Conservation (phyloP, 2,888 invertebrate species). For the Lochmaea capreae region DNA sequence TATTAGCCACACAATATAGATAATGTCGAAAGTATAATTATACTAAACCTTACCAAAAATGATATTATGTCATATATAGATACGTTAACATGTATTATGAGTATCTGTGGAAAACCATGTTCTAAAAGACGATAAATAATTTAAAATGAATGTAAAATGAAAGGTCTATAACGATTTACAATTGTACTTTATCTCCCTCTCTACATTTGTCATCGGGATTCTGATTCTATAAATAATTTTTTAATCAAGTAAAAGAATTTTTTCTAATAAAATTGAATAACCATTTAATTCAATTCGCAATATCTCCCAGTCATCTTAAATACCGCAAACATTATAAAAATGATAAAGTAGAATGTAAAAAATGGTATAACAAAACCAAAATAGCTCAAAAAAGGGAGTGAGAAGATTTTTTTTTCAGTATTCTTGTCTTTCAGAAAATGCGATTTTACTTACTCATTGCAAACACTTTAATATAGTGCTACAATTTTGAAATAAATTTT, state of each 20-base stretch:
- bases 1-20: conserved; percentile 7
- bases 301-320: no score
- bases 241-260: no score
- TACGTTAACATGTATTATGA: background rate
- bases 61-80: conserved; percentile 14
- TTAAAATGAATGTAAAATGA: background rate
- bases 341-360: no score
- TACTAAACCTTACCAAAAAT: background rate
- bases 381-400: no score
- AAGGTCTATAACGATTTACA: background rate
- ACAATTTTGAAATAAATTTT: conserved; percentile 38
- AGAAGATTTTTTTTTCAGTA: no score
- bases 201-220: no score
- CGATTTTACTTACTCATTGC: conserved; percentile 26
- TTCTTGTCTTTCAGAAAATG: conserved; percentile 12
- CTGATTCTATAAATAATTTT: no score
- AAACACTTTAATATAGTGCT: conserved; percentile 30
- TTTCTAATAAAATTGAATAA: no score
- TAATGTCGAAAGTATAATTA: background rate
- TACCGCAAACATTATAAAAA: no score
- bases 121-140: background rate
- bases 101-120: background rate
- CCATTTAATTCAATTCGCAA: no score
- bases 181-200: no score
- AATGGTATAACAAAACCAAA: no score